A percentile compares a stretch with the other conserved stretches of the same genome.
Conservation (phyloP, 2,113 vertebrate species). For the Pardalotus punctatus region DNA sequence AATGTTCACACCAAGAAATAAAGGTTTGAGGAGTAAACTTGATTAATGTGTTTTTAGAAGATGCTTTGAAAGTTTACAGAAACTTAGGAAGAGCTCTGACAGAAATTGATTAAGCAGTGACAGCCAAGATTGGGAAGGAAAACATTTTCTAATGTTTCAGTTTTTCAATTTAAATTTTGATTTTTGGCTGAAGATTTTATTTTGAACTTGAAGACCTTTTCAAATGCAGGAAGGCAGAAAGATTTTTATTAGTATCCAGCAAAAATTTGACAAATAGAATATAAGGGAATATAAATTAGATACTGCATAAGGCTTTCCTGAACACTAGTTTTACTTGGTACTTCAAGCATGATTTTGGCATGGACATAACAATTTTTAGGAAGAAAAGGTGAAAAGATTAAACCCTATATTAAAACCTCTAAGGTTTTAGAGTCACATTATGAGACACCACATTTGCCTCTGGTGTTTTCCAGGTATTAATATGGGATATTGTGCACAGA, state of each 20-base stretch:
- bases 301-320: background rate
- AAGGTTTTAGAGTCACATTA: background rate
- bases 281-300: background rate
- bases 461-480: background rate
- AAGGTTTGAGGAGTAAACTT: background rate
- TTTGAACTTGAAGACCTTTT: background rate
- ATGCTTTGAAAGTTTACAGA: background rate
- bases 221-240: background rate
- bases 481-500: background rate
- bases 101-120: fast-evolving
- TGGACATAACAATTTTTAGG: background rate
- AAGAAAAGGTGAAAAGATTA: background rate
- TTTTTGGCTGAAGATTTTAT: background rate
- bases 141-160: background rate
- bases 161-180: background rate
- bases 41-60: background rate
- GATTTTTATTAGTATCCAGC: background rate
- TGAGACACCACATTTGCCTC: background rate
- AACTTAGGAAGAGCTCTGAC: background rate
- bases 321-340: background rate
- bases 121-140: background rate
- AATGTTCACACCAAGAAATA: background rate
- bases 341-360: background rate
- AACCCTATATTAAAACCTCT: background rate
- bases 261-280: background rate